Percentiles rank a stretch among this genome's conserved stretches.
Evolutionary conservation across 2,113 vertebrate species (phyloP).

Genomic region (Colaptes auratus): DNA sequence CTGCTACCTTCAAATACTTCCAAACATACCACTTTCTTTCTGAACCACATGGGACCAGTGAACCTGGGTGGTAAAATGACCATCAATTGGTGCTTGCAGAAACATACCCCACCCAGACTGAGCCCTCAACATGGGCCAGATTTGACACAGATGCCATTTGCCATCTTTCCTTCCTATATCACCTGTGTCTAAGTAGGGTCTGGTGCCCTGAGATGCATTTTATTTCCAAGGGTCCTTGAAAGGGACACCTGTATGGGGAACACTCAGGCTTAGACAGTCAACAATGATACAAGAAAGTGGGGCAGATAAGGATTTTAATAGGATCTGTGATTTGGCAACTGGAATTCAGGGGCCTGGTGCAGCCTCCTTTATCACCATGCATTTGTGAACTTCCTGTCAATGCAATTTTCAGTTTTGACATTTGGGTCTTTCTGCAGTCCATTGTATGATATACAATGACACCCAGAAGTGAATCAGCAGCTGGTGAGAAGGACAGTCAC

Average conservation of each 20-base stretch:
- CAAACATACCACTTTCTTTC: neutral
- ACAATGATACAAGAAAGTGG: neutral
- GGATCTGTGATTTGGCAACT: neutral
- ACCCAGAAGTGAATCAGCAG: neutral
- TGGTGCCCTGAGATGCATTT: neutral
- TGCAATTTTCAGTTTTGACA: neutral
- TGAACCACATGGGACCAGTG: neutral
- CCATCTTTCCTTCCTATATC: neutral
- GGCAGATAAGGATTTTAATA: neutral
- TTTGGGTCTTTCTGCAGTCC: neutral
- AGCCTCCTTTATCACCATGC: neutral
- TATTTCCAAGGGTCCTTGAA: neutral
- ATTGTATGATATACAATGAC: fast-evolving
- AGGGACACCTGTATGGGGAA: neutral
- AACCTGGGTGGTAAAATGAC: neutral
- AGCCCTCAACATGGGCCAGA: neutral
- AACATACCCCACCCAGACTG: neutral
- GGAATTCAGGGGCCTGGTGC: neutral
- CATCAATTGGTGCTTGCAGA: neutral
- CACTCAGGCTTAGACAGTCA: neutral
- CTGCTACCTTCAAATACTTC: neutral
- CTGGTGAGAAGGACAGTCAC: neutral
- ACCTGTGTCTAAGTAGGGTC: neutral
- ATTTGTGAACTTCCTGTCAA: neutral
- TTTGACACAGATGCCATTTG: neutral